These are phyloP conservation scores for Larimichthys crocea DNA, from an alignment of 2,113 vertebrate species.

Conservation along the genomic window DNA sequence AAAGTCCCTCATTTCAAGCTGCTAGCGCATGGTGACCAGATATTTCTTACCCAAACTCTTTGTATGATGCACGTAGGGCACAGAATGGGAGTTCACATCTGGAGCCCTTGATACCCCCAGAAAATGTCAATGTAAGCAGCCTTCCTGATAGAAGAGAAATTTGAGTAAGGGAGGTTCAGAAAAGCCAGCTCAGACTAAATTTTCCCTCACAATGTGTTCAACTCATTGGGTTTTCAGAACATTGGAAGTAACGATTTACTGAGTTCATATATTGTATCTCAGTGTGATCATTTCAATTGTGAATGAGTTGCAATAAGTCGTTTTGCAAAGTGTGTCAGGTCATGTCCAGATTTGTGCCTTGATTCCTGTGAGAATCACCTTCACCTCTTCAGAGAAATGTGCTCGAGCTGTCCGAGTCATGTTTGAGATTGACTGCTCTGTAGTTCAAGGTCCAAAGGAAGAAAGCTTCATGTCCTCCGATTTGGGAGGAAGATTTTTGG, in stretches of 20 bases:
- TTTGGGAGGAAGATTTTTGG: neutral
- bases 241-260: neutral
- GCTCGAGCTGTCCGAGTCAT: slow-evolving; percentile 43
- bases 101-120: neutral
- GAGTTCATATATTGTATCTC: neutral
- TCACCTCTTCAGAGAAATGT: slow-evolving; percentile 55
- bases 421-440: slow-evolving; percentile 47
- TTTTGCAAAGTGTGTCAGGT: slow-evolving; percentile 19
- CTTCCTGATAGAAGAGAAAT: neutral
- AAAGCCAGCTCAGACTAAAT: neutral
- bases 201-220: neutral
- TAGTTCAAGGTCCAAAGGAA: neutral
- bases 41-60: neutral
- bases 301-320: slow-evolving; percentile 20
- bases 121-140: neutral
- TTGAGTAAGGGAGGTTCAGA: neutral
- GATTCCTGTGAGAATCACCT: slow-evolving; percentile 65
- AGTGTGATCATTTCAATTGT: neutral
- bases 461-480: neutral
- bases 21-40: neutral
- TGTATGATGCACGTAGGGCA: neutral
- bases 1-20: neutral
- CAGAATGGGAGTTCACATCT: neutral
- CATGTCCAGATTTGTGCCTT: slow-evolving; percentile 78
- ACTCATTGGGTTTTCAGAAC: neutral